phyloP scores from a whole-genome alignment of 2,888 invertebrate genomes.

The Coelopa pilipes region DNA sequence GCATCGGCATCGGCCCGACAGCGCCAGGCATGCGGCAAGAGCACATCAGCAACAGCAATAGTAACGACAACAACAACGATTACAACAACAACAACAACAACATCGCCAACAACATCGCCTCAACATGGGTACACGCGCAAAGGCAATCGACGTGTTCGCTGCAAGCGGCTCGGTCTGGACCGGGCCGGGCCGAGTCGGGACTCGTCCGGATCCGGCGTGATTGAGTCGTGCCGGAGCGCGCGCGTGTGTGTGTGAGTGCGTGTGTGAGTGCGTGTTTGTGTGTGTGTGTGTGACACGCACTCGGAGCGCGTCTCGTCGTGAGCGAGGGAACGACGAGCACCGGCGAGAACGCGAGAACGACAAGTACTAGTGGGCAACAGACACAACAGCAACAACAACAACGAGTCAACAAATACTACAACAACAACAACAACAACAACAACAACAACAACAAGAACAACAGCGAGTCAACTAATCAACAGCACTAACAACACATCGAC shows the following conservation, averaged over 20 bases:
- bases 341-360: not conserved
- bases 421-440: no score
- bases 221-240: not conserved
- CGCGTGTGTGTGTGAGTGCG: not conserved
- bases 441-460: no score
- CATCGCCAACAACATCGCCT: not conserved
- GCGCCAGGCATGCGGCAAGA: no score
- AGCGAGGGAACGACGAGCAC: slow-evolving; percentile 11
- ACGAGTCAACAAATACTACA: no score
- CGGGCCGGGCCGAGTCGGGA: no score
- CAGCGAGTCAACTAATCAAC: no score
- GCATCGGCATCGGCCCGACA: no score
- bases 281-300: slow-evolving; percentile 6
- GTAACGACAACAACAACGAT: not conserved
- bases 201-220: no score
- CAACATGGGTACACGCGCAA: slow-evolving; percentile 14
- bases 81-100: slow-evolving; percentile 29
- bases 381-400: slow-evolving; percentile 17
- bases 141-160: not conserved
- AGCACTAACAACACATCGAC: no score
- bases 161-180: no score
- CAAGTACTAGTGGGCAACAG: slow-evolving; percentile 8
- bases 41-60: no score
- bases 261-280: not conserved
- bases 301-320: slow-evolving; percentile 5